These are phyloP conservation scores for Typhlichthys subterraneus DNA, from an alignment of 2,797 vertebrate genomes.

Conservation along the genomic window DNA sequence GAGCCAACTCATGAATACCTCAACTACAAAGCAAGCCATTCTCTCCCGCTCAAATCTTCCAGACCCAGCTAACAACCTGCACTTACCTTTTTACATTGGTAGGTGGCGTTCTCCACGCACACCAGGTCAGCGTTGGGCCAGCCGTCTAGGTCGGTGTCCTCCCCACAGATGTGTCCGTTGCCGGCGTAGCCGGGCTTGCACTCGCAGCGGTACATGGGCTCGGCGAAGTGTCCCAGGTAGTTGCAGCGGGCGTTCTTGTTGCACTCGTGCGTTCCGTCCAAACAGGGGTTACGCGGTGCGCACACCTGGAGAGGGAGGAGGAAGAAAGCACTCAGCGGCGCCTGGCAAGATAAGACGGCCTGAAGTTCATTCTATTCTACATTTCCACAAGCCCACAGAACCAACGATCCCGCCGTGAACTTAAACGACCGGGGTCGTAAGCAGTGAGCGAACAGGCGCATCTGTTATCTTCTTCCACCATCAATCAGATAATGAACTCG, in stretches of 20 bases:
- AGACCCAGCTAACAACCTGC: no score
- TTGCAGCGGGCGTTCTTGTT: slow-evolving; percentile 97
- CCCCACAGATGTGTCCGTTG: slow-evolving; percentile 96
- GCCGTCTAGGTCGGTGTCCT: slow-evolving; percentile 95
- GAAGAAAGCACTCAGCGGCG: not conserved
- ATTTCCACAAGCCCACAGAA: not conserved
- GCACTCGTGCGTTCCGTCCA: slow-evolving; percentile 93
- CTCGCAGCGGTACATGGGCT: slow-evolving; percentile 96
- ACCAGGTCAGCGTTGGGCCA: slow-evolving; percentile 94
- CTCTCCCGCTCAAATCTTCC: no score
- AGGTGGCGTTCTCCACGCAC: slow-evolving; percentile 96
- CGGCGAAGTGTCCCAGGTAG: slow-evolving; percentile 95
- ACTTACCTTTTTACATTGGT: slow-evolving; percentile 95
- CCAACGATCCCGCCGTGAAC: slow-evolving; percentile 8
- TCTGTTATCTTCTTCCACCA: slow-evolving; percentile 3
- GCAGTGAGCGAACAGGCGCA: not conserved
- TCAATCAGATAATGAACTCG: slow-evolving; percentile 3
- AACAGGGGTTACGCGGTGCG: slow-evolving; percentile 93
- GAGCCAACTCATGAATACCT: not conserved
- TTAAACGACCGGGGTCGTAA: not conserved
- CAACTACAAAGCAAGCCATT: not conserved
- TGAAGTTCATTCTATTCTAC: slow-evolving; percentile 24
- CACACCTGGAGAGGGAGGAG: slow-evolving; percentile 81
- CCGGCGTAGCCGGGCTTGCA: slow-evolving; percentile 96
- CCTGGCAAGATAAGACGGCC: slow-evolving; percentile 10